These are phyloP conservation scores for Drosophila hamatofila DNA, from an alignment of 2,888 invertebrate genomes.

Conservation along the genomic window DNA sequence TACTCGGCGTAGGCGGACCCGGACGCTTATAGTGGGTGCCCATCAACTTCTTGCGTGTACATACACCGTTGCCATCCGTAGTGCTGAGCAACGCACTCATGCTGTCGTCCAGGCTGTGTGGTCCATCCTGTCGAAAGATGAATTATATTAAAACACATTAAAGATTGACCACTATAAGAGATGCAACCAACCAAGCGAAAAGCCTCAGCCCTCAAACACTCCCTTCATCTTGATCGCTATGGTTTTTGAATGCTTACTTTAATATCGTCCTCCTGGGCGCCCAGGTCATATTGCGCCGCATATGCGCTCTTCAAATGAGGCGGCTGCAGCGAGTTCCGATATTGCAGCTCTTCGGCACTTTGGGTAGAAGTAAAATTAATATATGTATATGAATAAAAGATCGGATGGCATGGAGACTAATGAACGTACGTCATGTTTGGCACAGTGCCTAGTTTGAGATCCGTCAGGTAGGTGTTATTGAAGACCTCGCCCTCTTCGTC, in stretches of 20 bases:
- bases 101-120: constrained; percentile 83
- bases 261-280: constrained; percentile 88
- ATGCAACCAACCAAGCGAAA: neutral
- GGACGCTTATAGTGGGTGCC: constrained; percentile 92
- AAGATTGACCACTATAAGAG: neutral
- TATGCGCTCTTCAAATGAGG: constrained; percentile 94
- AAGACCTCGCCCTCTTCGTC: constrained; percentile 95
- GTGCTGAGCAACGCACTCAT: constrained; percentile 84
- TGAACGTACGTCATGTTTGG: constrained; percentile 78
- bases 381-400: too few species aligned
- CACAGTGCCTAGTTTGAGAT: constrained; percentile 87
- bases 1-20: constrained; percentile 94
- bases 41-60: constrained; percentile 86
- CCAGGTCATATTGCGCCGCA: constrained; percentile 91
- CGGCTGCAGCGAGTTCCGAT: constrained; percentile 93
- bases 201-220: constrained; percentile 3
- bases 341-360: constrained; percentile 89
- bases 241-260: constrained; percentile 86
- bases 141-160: neutral
- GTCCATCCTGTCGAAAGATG: constrained; percentile 70
- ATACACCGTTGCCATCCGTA: constrained; percentile 71
- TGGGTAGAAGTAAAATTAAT: neutral
- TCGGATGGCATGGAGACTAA: too few species aligned
- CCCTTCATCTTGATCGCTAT: neutral
- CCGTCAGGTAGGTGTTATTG: constrained; percentile 91